Evolutionary conservation across 2,888 invertebrate genomes (phyloP), one percentile per base, ranked within the genome.

Genomic region (Nezara viridula): DNA sequence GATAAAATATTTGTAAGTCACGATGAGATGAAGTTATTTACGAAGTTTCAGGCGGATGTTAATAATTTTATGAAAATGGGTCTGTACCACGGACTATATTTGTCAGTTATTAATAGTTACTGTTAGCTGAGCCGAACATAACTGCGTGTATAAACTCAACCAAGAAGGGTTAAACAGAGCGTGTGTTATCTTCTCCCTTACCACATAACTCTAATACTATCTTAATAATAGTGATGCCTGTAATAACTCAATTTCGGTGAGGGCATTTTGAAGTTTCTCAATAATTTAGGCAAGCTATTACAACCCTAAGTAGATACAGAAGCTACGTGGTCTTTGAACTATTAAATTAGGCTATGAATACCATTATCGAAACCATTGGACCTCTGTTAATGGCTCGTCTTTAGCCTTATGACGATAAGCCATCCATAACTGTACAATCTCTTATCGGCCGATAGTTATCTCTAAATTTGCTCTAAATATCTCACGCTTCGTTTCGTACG

Each of bases 281-380:
- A 73, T 73, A 73, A 73, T 7, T 19, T 73, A 73, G 0, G 21
- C 16, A 73, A 37, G 32, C 32, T 21, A 19, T 32, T 66, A 66
- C 2, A 7, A 7, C 19, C 16, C 1, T 14, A 0, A 19, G 19
- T 19, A 37, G 1, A 7, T 12, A 73, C 66, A 73, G 66, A 19
- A 73, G 66, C 66, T 73, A 37, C 6, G 19, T 9, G 37, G 19
- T 16, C 66, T 73, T 73, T 73, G 66, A 73, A 73, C 66, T 73
- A 73, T 73, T 73, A 73, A 73, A 73, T 37, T 73, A 73, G 24
- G 16, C 37, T 73, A 73, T 73, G 66, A 27, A 73, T 73, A 32
- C 6, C 21, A 73, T 73, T 37, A 73, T 60, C 60, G 60, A 14
- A 27, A 12, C 60, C 27, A 60, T 60, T 14, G n/a, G 60, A 2